Base-by-base conservation (phyloP, 2,113 vertebrate genomes). In the Pardalotus punctatus region DNA sequence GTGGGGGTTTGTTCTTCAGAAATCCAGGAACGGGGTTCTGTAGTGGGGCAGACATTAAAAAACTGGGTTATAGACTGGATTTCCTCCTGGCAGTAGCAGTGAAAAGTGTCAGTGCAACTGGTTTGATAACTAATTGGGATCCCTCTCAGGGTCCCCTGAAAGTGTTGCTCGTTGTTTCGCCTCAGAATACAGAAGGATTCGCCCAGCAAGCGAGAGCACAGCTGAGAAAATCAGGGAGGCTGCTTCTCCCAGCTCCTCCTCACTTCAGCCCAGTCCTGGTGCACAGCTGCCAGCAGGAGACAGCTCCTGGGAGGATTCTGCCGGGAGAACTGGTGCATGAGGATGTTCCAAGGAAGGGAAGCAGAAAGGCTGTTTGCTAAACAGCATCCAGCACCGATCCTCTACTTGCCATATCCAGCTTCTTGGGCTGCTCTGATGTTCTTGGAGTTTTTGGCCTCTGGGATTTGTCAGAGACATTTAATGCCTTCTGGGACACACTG, bases 381-480 rank as follows among this genome's bases (percentile, higher is more conserved):
- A 47, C 71, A 70, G 45, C 45, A 11, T 89, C 81, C 48, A 38
- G 57, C 79, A 47, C 76, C 16, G 20, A 38, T 86, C 35, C 50
- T 90, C 80, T 6, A 11, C 70, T 66, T 6, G 1, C 74, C 31
- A n/a, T 15, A 11, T 60, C 61, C 43, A 56, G 20, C 38, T 48
- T 12, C 53, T 64, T 45, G 71, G 56, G 15, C 64, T 90, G 33
- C 42, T 77, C 48, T 31, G 33, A 40, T 51, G 42, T 54, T 88
- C 50, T 82, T 69, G 67, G 85, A 86, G 47, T 66, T 83, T 70
- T 20, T 92, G 61, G 64, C 65, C 35, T 9, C 56, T 70, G 61
- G 81, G 73, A 38, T 83, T 86, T 91, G 40, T 89, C 60, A 86
- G 36, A 93, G 85, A 48, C 48, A 1, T 92, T 89, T 66, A 70